phyloP scores from a whole-genome alignment of 2,113 vertebrate genomes.

The Paralichthys olivaceus region DNA sequence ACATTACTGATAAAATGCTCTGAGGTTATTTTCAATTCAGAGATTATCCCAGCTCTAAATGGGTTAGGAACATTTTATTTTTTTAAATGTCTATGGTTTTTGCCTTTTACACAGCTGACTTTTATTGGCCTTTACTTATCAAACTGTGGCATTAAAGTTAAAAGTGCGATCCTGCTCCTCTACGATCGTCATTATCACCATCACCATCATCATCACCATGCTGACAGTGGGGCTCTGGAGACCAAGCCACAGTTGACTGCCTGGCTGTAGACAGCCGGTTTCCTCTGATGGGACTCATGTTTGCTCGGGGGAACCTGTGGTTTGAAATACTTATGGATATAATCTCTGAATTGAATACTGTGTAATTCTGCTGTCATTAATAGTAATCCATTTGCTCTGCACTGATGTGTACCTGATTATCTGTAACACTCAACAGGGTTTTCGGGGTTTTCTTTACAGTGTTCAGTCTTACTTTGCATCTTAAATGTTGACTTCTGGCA shows the following conservation, averaged over 20 bases:
- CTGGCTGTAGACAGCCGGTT: slow-evolving; percentile 17
- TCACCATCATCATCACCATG: slow-evolving; percentile 3
- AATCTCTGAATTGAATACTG: neutral
- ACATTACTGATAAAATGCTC: too few relatives aligned
- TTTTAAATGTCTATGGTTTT: too few relatives aligned
- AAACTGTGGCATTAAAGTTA: neutral
- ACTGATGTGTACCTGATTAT: neutral
- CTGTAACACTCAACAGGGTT: neutral
- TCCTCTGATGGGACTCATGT: slow-evolving; percentile 2
- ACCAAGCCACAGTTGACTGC: neutral
- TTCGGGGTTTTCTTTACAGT: neutral
- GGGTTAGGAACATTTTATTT: too few relatives aligned
- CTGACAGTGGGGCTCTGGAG: slow-evolving; percentile 13
- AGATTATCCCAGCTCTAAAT: too few relatives aligned
- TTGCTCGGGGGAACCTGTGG: neutral
- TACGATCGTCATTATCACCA: neutral
- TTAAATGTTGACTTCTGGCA: neutral
- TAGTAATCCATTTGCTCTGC: neutral
- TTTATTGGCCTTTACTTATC: neutral
- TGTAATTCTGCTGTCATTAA: neutral
- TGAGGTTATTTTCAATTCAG: too few relatives aligned
- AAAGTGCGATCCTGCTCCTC: neutral
- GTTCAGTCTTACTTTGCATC: neutral
- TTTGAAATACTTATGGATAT: slow-evolving; percentile 7
- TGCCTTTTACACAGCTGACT: too few relatives aligned